phyloP scores from a whole-genome alignment of 2,797 vertebrate genomes.

The Poliocrania exsul region DNA sequence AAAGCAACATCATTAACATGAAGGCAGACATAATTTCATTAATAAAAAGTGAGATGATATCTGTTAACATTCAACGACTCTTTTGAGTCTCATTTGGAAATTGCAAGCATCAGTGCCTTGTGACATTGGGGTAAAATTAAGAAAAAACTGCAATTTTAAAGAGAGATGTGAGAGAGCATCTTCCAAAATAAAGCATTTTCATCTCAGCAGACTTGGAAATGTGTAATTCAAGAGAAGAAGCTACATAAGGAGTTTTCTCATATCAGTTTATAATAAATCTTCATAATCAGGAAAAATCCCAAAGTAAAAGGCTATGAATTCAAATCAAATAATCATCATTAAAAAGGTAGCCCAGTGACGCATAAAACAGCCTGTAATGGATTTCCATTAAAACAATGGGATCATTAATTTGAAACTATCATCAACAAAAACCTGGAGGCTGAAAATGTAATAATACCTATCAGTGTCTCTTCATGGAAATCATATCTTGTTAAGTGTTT shows the following conservation, averaged over 20 bases:
- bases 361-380: background rate
- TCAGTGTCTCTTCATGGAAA: background rate
- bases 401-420: background rate
- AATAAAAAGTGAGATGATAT: background rate
- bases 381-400: background rate
- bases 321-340: background rate
- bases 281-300: background rate
- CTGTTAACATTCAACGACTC: background rate
- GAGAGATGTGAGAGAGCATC: background rate
- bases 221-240: background rate
- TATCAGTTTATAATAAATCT: background rate
- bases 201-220: background rate
- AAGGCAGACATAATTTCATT: background rate
- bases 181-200: conserved; percentile 26
- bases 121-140: background rate
- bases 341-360: background rate
- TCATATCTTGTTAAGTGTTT: background rate
- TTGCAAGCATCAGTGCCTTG: background rate
- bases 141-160: background rate
- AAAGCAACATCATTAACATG: background rate
- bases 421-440: background rate
- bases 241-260: background rate
- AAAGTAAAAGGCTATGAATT: background rate
- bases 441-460: background rate
- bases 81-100: background rate